A percentile compares a stretch with the other conserved stretches of the same genome.
Conservation (phyloP, 2,113 vertebrate species). For the Microcebus ravelobensis region DNA sequence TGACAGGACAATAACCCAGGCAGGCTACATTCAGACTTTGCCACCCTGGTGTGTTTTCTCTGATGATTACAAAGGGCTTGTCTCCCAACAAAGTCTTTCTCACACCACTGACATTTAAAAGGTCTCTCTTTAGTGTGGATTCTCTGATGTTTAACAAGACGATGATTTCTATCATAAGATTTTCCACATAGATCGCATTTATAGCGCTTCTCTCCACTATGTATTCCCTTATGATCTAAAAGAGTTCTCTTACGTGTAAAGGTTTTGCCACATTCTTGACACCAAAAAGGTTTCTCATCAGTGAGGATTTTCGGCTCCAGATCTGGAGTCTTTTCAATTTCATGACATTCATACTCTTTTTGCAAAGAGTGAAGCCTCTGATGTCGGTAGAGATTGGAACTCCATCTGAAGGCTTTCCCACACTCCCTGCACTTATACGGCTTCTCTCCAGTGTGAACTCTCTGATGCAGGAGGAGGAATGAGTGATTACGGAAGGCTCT, state of each 20-base stretch:
- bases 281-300: slow-evolving; percentile 45
- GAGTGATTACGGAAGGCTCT: slow-evolving; percentile 68
- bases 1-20: not conserved
- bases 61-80: slow-evolving; percentile 23
- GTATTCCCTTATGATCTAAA: slow-evolving; percentile 72
- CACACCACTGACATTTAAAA: slow-evolving; percentile 59
- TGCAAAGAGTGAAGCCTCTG: slow-evolving; percentile 49
- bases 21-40: not conserved
- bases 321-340: not conserved
- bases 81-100: slow-evolving; percentile 49
- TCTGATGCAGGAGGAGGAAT: slow-evolving; percentile 71
- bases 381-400: slow-evolving; percentile 73
- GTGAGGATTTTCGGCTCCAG: not conserved
- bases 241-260: slow-evolving; percentile 76
- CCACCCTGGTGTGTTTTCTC: not conserved
- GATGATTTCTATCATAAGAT: slow-evolving; percentile 71
- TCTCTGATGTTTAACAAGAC: slow-evolving; percentile 73
- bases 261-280: slow-evolving; percentile 74
- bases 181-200: slow-evolving; percentile 74
- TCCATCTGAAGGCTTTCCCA: slow-evolving; percentile 71
- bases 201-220: slow-evolving; percentile 77
- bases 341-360: not conserved
- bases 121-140: slow-evolving; percentile 62
- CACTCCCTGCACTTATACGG: slow-evolving; percentile 73
- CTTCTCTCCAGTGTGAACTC: slow-evolving; percentile 73